Conservation (phyloP, 2,888 invertebrate species). For the Acrocera orbiculus region DNA sequence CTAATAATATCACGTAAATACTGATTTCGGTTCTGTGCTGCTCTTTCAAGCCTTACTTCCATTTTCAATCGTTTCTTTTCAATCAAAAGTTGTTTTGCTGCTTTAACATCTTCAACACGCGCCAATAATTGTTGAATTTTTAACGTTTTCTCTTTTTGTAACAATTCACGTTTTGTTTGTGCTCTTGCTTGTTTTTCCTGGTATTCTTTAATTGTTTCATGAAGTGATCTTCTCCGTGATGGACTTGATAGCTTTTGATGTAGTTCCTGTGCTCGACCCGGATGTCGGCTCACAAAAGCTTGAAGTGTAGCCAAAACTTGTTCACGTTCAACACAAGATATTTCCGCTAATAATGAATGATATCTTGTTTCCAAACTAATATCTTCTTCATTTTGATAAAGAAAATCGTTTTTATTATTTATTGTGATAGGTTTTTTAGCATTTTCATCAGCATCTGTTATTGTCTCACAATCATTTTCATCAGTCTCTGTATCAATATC, state of each 20-base stretch:
- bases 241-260: constrained; percentile 90
- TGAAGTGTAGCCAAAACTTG: constrained; percentile 62
- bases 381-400: constrained; percentile 20
- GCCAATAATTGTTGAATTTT: constrained; percentile 71
- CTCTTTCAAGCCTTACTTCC: constrained; percentile 61
- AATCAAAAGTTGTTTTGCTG: constrained; percentile 69
- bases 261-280: constrained; percentile 76
- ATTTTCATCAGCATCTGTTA: constrained; percentile 23
- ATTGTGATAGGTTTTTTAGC: background rate
- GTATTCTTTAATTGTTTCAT: constrained; percentile 58
- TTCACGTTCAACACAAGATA: constrained; percentile 75
- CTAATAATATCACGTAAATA: constrained; percentile 66
- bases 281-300: constrained; percentile 69
- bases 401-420: constrained; percentile 1
- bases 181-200: constrained; percentile 87
- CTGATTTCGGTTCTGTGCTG: constrained; percentile 77
- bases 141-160: constrained; percentile 68
- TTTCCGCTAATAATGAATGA: constrained; percentile 48
- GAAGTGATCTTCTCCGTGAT: constrained; percentile 66
- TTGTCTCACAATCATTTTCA: constrained; percentile 38
- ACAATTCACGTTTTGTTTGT: constrained; percentile 63
- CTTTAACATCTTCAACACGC: constrained; percentile 68
- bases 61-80: constrained; percentile 61
- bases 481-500: constrained; percentile 69
- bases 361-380: constrained; percentile 48